Evolutionary conservation across 2,113 vertebrate genomes (phyloP), one percentile per base, ranked within the genome.

Genomic region (Campylomormyrus numenius): DNA sequence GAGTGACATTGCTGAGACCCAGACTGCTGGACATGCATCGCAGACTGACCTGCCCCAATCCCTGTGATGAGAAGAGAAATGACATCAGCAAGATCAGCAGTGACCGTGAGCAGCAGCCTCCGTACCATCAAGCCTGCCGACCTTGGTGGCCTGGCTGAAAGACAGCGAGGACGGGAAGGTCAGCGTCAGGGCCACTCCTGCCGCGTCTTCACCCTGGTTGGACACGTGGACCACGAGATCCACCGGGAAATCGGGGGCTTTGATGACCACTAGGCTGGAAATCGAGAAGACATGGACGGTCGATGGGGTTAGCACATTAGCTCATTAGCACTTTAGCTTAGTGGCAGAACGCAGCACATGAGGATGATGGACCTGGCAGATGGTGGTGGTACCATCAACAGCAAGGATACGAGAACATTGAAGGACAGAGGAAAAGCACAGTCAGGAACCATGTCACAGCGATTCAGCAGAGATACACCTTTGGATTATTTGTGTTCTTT

Each of bases 131-230:
- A 24, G 3, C 19, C 0, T 5, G 52, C 91, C 70, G 48, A 93
- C 93, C 91, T 27, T 62, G 53, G 39, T 90, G 87, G 91, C 56
- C 1, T 8, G 77, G 17, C 85, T 85, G 49, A 91, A 93, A n/a
- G 91, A 89, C 17, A 93, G 86, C 3, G 87, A 45, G 35, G 90
- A 88, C 13, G 91, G 92, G 88, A 90, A 90, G 62, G 49, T 2
- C 53, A 93, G 56, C 4, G 24, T 53, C 50, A 93, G 88, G 35
- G 88, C 80, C 24, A 42, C 86, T 19, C 89, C 90, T 24, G 85
- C 62, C 8, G 92, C 74, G 24, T 93, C 93, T 88, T 93, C 93
- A 88, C 92, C 93, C 2, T 87, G 45, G 89, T 93, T 93, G 31
- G 53, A 24, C 80, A 93, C 85, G 2, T 62, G 46, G 56, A 91